Evolutionary conservation across 2,888 invertebrate genomes (phyloP).

Genomic region (Neoscelio sp.): DNA sequence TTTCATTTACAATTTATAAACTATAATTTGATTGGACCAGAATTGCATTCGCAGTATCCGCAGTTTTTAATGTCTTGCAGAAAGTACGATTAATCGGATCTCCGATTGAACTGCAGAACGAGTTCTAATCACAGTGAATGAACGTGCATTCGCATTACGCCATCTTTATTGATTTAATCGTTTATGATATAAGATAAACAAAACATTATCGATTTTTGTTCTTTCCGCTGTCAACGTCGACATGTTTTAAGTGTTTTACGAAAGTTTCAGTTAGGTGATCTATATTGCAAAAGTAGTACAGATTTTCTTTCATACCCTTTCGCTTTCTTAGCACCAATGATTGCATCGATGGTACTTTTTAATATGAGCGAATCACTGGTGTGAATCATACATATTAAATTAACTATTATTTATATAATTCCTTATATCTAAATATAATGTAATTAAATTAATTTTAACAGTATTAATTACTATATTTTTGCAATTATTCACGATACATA

Average conservation of each 20-base stretch:
- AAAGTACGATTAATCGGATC: neutral
- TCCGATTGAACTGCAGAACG: neutral
- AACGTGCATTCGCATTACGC: constrained; percentile 5
- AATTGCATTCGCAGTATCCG: too few relatives aligned
- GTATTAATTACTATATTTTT: too few relatives aligned
- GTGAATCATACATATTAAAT: too few relatives aligned
- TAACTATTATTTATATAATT: neutral
- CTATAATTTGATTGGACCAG: too few relatives aligned
- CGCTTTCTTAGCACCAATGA: constrained; percentile 6
- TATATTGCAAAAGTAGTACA: neutral
- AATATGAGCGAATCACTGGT: neutral
- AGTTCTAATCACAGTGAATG: constrained; percentile 11
- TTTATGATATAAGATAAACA: neutral
- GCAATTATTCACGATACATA: too few relatives aligned
- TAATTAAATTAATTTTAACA: too few relatives aligned
- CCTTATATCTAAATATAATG: too few relatives aligned
- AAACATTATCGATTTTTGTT: neutral
- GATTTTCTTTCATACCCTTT: constrained; percentile 4
- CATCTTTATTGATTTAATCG: constrained; percentile 15
- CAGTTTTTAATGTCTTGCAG: neutral
- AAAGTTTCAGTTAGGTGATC: neutral
- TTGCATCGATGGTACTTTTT: constrained; percentile 5
- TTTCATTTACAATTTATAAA: too few relatives aligned
- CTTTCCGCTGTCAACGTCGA: neutral
- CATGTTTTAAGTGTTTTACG: neutral